Conservation (phyloP, 1,140 invertebrate genomes). For the Coelopa frigida region DNA sequence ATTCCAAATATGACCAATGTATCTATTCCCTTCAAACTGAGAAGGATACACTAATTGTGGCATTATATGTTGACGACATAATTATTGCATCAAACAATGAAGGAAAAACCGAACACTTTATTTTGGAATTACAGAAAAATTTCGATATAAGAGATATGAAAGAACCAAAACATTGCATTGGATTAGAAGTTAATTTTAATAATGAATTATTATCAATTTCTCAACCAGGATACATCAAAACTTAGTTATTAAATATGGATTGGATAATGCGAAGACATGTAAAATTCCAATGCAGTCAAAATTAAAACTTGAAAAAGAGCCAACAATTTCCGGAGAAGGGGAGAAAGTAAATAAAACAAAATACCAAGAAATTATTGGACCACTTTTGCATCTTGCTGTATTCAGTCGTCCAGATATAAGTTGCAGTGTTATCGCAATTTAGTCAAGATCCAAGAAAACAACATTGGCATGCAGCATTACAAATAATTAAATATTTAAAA, state of each 20-base stretch:
- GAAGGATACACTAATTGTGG: too few species aligned
- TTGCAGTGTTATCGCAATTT: slow-evolving; percentile 17
- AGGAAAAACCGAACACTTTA: slow-evolving; percentile 14
- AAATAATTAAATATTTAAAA: too few species aligned
- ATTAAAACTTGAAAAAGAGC: slow-evolving; percentile 19
- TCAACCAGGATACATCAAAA: slow-evolving; percentile 36
- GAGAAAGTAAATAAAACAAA: slow-evolving; percentile 1
- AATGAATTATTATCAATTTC: slow-evolving; percentile 26
- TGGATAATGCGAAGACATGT: slow-evolving; percentile 20
- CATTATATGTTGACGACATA: slow-evolving; percentile 28
- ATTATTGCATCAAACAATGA: slow-evolving; percentile 17
- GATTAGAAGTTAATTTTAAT: slow-evolving; percentile 32
- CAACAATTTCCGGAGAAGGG: slow-evolving; percentile 4
- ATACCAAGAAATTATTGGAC: slow-evolving; percentile 39
- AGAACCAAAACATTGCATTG: too few species aligned
- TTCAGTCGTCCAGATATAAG: slow-evolving; percentile 43
- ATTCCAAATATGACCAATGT: slow-evolving; percentile 30
- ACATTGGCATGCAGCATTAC: too few species aligned
- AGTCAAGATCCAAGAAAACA: not conserved
- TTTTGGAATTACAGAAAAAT: slow-evolving; percentile 26
- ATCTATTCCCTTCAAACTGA: too few species aligned
- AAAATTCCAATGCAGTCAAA: slow-evolving; percentile 19
- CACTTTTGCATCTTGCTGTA: slow-evolving; percentile 37
- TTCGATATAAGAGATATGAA: slow-evolving; percentile 19
- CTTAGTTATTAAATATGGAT: slow-evolving; percentile 23